A percentile compares a stretch with the other conserved stretches of the same genome.
These are phyloP conservation scores for Hyaena hyaena DNA, from an alignment of 2,113 vertebrate genomes.

Conservation along the genomic window DNA sequence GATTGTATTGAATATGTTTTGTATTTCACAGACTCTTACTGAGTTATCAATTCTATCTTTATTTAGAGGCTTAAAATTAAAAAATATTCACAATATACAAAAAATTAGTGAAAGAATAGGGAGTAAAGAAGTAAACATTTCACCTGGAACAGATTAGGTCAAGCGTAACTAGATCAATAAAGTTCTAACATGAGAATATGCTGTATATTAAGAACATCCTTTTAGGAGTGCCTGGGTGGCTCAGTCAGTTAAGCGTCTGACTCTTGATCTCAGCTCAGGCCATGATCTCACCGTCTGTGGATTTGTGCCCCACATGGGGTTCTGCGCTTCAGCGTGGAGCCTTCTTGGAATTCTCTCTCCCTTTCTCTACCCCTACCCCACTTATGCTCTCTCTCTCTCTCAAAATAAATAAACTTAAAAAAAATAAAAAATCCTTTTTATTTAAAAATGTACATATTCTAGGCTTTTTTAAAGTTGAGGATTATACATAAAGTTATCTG, in stretches of 20 bases:
- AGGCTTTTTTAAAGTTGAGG: neutral
- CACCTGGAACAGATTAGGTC: neutral
- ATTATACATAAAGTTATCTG: neutral
- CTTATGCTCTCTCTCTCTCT: too few species aligned
- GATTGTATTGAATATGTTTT: neutral
- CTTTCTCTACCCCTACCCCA: too few species aligned
- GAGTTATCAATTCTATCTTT: neutral
- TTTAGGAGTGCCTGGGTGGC: too few species aligned
- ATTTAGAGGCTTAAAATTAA: neutral
- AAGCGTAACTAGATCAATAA: neutral
- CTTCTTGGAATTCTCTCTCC: too few species aligned
- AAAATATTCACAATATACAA: neutral
- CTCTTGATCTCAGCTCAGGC: too few species aligned
- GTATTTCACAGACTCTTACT: neutral
- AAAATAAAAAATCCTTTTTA: neutral
- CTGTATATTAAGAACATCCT: neutral
- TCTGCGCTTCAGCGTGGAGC: too few species aligned
- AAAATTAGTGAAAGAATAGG: neutral
- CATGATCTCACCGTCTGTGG: too few species aligned
- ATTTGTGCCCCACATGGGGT: too few species aligned
- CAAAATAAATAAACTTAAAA: too few species aligned
- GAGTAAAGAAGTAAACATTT: neutral
- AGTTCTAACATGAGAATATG: neutral
- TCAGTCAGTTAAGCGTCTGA: too few species aligned
- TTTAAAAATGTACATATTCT: neutral